Base-by-base conservation (phyloP, 2,888 invertebrate species). In the Hirtodrosophila trivittata region DNA sequence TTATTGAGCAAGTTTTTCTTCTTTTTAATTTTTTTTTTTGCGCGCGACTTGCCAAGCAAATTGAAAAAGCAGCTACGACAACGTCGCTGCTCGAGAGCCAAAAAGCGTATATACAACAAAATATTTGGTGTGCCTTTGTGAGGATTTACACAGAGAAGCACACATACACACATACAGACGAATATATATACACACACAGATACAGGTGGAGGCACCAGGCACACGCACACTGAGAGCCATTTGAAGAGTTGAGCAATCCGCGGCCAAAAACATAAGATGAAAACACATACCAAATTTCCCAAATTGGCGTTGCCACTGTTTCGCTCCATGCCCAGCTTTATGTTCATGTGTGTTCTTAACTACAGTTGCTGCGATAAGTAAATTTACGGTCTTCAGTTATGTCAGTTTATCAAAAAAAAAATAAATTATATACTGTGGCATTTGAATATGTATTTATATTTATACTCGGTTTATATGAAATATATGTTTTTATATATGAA, bases 71-170 rank as follows among this genome's bases (percentile, higher is more conserved):
- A 64, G 71, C 41, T 37, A 72, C 81, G 66, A 81, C 85, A 72
- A 78, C 82, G 75, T 82, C 75, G 65, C 83, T 73, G 83, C 66
- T 83, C 80, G 83, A 80, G 73, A 83, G 81, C 75, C 83, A 73
- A 82, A 82, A 82, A 85, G 75, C 80, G 82, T 82, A 75, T 82
- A 78, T 82, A 85, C 77, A 75, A 78, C 72, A 76, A 80, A 71
- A 77, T 85, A 75, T 73, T 82, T 70, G 60, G 77, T 77, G 75
- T 69, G 75, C 78, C 70, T 64, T 63, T 66, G 13, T 38, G 65
- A 70, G 65, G 75, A 73, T 67, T 46, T 21, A 67, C 43, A 64
- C 68, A 37, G 51, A 10, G 14, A 32, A 30, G 18, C 18, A 21
- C 5, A 21, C 18, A 21, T 5, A 21, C 18, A 46, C 67, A 67